These are phyloP conservation scores for Microtus oregoni DNA, from an alignment of 2,113 vertebrate genomes.

Conservation along the genomic window DNA sequence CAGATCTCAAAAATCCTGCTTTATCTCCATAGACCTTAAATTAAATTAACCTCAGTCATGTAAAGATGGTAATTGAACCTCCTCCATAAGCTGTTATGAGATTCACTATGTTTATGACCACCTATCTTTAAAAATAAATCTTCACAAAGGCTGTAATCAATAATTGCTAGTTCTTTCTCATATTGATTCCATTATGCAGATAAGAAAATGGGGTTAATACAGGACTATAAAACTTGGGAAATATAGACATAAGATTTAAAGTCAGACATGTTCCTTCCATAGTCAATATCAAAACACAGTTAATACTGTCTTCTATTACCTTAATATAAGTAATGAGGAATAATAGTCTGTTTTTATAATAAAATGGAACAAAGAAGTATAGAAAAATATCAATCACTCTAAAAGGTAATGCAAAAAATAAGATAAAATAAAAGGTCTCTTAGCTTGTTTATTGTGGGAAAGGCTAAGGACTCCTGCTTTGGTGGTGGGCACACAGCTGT, in stretches of 20 bases:
- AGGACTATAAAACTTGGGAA: neutral
- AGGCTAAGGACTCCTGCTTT: neutral
- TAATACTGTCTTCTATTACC: neutral
- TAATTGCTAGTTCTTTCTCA: neutral
- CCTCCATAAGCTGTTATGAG: neutral
- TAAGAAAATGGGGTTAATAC: neutral
- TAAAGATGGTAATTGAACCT: neutral
- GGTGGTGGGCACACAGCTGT: neutral
- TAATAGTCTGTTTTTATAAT: neutral
- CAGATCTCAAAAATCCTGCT: neutral
- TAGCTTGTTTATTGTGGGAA: neutral
- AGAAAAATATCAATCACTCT: constrained; percentile 13
- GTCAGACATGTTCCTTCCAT: neutral
- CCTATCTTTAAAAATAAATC: neutral
- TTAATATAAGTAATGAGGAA: neutral
- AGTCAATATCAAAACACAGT: neutral
- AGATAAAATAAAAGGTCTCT: neutral
- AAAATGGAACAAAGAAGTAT: neutral
- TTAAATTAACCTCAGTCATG: neutral
- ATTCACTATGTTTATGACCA: neutral
- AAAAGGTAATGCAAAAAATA: neutral
- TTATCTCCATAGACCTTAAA: neutral
- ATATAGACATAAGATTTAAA: neutral
- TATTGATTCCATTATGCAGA: neutral
- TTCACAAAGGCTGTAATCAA: neutral